phyloP scores from a whole-genome alignment of 2,113 vertebrate species.

The Buteo buteo region DNA sequence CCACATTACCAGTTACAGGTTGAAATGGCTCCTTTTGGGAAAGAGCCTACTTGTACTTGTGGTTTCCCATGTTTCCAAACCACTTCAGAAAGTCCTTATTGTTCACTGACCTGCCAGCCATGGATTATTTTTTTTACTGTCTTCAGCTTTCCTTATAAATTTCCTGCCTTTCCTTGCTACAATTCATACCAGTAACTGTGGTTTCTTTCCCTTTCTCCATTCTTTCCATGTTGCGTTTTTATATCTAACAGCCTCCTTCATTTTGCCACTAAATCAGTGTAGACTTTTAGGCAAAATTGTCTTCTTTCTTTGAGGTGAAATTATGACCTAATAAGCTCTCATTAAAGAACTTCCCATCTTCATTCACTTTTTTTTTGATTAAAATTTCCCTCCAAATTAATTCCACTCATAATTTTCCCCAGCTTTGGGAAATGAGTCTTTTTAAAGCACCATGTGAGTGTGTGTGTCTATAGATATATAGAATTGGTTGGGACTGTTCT shows the following conservation, averaged over 20 bases:
- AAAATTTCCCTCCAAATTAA: slow-evolving; percentile 20
- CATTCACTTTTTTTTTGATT: not conserved
- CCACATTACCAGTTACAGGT: not conserved
- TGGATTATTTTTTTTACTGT: not conserved
- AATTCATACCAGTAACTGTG: not conserved
- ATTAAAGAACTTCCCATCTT: not conserved
- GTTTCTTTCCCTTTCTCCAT: not conserved
- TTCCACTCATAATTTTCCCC: not conserved
- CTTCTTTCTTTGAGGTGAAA: slow-evolving; percentile 2
- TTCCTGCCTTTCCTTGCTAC: not conserved
- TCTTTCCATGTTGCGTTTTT: not conserved
- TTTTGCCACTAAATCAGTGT: not conserved
- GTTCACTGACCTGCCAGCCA: not conserved
- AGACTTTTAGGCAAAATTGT: not conserved
- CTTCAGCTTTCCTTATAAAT: not conserved
- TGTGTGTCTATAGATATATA: not conserved
- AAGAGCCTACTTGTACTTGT: not conserved
- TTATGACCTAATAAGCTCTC: slow-evolving; percentile 17
- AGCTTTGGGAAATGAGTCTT: slow-evolving; percentile 22
- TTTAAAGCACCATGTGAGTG: not conserved
- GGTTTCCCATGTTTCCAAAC: not conserved
- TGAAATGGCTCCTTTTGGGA: not conserved
- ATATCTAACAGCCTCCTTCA: not conserved
- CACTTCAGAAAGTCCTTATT: not conserved
- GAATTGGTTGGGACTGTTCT: not conserved